Conservation (phyloP, 2,888 invertebrate genomes). For the Tethea ocularis region DNA sequence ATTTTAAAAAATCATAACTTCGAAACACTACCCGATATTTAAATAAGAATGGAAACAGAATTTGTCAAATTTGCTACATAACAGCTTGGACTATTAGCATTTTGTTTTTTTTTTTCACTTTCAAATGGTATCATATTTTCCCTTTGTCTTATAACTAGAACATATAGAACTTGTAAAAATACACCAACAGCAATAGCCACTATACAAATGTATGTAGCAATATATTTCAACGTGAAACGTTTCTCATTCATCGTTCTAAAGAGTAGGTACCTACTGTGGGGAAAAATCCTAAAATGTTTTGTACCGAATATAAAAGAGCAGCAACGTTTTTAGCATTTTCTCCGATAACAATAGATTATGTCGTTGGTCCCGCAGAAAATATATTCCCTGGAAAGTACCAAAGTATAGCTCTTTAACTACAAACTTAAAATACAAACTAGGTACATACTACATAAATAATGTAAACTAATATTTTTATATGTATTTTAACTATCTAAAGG, state of each 20-base stretch:
- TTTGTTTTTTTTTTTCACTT: neutral
- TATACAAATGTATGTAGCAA: conserved; percentile 39
- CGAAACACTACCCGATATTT: too few species aligned
- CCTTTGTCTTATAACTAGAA: neutral
- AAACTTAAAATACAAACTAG: neutral
- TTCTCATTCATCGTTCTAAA: conserved; percentile 36
- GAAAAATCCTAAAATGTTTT: conserved; percentile 46
- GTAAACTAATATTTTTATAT: too few species aligned
- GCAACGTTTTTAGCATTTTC: conserved; percentile 36
- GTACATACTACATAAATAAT: too few species aligned
- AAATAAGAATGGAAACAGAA: too few species aligned
- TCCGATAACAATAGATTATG: conserved; percentile 41
- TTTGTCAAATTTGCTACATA: too few species aligned
- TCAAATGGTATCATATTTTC: neutral
- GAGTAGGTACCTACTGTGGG: conserved; percentile 16
- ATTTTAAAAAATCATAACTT: too few species aligned
- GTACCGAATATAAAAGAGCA: conserved; percentile 37
- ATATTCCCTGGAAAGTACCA: conserved; percentile 38
- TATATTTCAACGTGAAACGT: conserved; percentile 37
- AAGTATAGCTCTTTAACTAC: conserved; percentile 12
- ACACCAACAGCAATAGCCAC: conserved; percentile 27
- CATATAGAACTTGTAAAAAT: neutral
- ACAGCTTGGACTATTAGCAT: too few species aligned
- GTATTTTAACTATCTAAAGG: too few species aligned
- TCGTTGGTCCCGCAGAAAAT: conserved; percentile 33